Evolutionary conservation across 1,140 invertebrate species (phyloP), one percentile per base, ranked within the genome.

Genomic region (Spodoptera frugiperda): DNA sequence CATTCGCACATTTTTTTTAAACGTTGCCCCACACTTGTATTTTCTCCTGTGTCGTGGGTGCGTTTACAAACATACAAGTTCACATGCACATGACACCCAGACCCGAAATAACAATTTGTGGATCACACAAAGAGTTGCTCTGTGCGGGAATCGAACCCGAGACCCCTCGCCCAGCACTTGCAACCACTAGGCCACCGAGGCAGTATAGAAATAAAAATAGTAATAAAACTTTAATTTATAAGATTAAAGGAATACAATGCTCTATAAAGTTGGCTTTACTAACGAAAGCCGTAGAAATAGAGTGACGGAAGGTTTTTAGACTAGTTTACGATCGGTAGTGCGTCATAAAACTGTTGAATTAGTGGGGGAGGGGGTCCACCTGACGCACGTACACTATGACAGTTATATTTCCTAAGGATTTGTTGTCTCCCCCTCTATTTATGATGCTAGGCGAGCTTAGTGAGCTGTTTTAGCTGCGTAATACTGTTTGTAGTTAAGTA

Each of bases 331-430:
- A 77, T 63, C 4, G 12, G 57, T 51, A 74, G 49, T 74, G 44
- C 11, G 44, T 49, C 77, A 61, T 78, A 78, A 78, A 78, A 55
- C 70, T 65, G 57, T 57, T 63, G 70, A 73, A 78, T 73, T 73
- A 73, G 77, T 78, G 72, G 25, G 53, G 54, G n/a, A n/a, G 10
- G 30, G 59, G 21, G 11, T 39, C 3, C 21, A 63, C 59, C 33
- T 63, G 59, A 44, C 59, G 33, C 54, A 57, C 9, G 17, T 9
- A 51, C 55, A 33, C 48, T 77, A 77, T 61, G 76, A 61, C 57
- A 44, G 59, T 49, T 68, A 44, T 72, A 72, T 57, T 59, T 72
- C 51, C 39, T 59, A 14, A 55, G 54, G 39, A 72, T 57, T 57
- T 72, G 54, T 30, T 5, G 0, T 2, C 11, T 5, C 33, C 59